phyloP scores from a whole-genome alignment of 1,140 invertebrate species.

The Sitodiplosis mosellana region DNA sequence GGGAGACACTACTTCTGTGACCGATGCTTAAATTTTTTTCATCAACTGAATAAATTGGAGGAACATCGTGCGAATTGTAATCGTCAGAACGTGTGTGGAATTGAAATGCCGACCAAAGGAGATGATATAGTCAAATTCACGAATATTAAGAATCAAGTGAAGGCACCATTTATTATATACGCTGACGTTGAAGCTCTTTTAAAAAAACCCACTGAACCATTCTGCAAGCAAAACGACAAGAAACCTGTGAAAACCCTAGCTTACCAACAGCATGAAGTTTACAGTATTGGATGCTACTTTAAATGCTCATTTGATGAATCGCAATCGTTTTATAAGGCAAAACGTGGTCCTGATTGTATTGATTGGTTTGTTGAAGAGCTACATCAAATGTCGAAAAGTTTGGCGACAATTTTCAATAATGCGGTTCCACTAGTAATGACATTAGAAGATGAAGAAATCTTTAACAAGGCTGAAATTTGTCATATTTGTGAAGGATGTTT shows the following conservation, averaged over 20 bases:
- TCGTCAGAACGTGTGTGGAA: too few species aligned
- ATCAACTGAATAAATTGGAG: too few species aligned
- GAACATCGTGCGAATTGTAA: too few species aligned
- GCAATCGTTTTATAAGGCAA: too few species aligned
- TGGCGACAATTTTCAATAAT: constrained; percentile 8
- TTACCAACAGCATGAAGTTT: constrained; percentile 17
- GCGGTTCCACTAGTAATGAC: constrained; percentile 8
- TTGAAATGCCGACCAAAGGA: too few species aligned
- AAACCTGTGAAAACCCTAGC: constrained; percentile 3
- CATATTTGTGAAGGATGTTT: constrained; percentile 15
- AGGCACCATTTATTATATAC: constrained; percentile 16
- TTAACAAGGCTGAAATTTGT: constrained; percentile 7
- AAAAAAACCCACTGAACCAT: constrained; percentile 22
- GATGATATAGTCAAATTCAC: too few species aligned
- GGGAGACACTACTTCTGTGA: too few species aligned
- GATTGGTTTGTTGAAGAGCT: constrained; percentile 11
- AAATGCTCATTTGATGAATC: constrained; percentile 13
- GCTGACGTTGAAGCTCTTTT: too few species aligned
- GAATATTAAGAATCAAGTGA: constrained; percentile 12
- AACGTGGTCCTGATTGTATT: constrained; percentile 13
- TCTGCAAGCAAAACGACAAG: constrained; percentile 15
- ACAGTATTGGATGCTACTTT: constrained; percentile 13
- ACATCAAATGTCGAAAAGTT: constrained; percentile 6
- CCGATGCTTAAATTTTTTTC: too few species aligned
- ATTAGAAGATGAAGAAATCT: constrained; percentile 4